These are phyloP conservation scores for Tenebrosternarchus preto DNA, from an alignment of 2,113 vertebrate genomes.

Conservation along the genomic window DNA sequence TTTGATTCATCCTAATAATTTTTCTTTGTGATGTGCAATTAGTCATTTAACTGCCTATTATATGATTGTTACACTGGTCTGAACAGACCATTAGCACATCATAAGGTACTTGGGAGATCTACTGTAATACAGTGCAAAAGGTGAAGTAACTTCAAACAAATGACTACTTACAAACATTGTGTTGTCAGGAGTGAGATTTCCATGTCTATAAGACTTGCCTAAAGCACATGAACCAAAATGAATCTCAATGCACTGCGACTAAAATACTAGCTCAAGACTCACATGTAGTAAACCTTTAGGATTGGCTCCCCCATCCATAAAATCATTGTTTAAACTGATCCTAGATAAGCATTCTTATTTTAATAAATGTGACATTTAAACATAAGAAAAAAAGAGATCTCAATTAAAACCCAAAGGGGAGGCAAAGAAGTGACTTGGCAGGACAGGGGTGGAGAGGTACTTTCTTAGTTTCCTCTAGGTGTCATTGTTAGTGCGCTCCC, in stretches of 20 bases:
- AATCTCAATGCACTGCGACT: conserved; percentile 64
- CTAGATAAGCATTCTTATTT: conserved; percentile 31
- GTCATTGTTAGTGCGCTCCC: conserved; percentile 65
- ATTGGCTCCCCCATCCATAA: conserved; percentile 17
- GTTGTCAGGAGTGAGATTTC: conserved; percentile 13
- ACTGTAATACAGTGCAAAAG: conserved; percentile 36
- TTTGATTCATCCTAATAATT: neutral
- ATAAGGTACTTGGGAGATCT: conserved; percentile 19
- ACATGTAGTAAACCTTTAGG: conserved; percentile 15
- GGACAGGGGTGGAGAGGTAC: conserved; percentile 48
- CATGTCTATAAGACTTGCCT: conserved; percentile 5
- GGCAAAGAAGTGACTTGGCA: conserved; percentile 1
- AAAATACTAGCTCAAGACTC: conserved; percentile 30
- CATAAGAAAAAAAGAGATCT: conserved; percentile 29
- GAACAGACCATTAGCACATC: conserved; percentile 20
- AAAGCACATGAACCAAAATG: conserved; percentile 47
- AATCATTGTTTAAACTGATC: conserved; percentile 23
- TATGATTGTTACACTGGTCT: conserved; percentile 2
- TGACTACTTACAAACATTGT: neutral
- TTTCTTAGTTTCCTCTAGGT: conserved; percentile 68
- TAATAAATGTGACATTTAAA: neutral
- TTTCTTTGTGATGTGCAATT: neutral
- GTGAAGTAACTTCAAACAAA: conserved; percentile 14
- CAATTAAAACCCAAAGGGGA: neutral
- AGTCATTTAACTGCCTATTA: neutral